These are phyloP conservation scores for Aspiorhynchus laticeps DNA, from an alignment of 2,113 vertebrate genomes.

Conservation along the genomic window DNA sequence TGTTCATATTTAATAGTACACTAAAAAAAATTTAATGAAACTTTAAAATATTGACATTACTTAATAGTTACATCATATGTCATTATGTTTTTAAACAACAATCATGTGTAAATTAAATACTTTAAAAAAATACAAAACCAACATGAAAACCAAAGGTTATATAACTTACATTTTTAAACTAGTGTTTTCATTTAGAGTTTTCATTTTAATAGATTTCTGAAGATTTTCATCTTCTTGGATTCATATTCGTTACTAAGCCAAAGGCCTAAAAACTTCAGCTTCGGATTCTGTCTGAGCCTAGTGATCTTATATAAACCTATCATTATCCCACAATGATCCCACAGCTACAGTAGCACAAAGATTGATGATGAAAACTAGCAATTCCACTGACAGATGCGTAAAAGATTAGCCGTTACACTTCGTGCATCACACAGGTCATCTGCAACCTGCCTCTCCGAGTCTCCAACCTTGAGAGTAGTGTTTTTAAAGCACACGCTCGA, in stretches of 20 bases:
- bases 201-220: neutral
- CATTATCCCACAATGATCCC: neutral
- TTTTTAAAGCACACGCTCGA: conserved; percentile 22
- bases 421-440: neutral
- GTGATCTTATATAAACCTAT: neutral
- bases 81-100: neutral
- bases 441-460: neutral
- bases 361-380: neutral
- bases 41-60: neutral
- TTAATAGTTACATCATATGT: neutral
- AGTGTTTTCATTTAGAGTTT: neutral
- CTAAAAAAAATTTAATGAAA: neutral
- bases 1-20: neutral
- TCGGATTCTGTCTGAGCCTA: neutral
- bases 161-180: neutral
- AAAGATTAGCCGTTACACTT: conserved; percentile 1
- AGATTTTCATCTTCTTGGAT: neutral
- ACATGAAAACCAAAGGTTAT: neutral
- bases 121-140: neutral
- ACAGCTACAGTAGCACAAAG: neutral
- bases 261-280: neutral
- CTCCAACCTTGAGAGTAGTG: conserved; percentile 10
- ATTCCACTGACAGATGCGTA: neutral
- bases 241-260: neutral
- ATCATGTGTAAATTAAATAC: neutral